Conservation (phyloP, 1,140 invertebrate species). For the Drosophila bocqueti region DNA sequence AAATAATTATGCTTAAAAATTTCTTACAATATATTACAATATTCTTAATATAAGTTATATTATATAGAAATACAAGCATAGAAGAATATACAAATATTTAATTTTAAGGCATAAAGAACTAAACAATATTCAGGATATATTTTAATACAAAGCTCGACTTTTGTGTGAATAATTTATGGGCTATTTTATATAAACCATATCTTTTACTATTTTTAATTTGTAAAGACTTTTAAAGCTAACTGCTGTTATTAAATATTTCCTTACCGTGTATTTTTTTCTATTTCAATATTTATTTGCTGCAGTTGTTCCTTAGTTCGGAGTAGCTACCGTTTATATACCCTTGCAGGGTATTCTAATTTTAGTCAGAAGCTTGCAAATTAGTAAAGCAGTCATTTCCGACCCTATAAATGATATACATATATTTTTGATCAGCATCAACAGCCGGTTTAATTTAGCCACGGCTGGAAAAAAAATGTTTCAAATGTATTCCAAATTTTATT, state of each 20-base stretch:
- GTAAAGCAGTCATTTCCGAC: no score
- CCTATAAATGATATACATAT: no score
- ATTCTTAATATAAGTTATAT: no score
- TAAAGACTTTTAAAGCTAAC: no score
- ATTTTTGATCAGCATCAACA: no score
- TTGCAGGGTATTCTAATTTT: no score
- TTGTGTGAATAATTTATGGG: background rate
- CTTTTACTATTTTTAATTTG: background rate
- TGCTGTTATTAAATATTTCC: background rate
- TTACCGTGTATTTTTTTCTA: slow-evolving; percentile 3
- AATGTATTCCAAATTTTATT: no score
- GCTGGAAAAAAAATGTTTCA: no score
- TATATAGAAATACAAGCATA: background rate
- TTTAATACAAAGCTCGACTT: no score
- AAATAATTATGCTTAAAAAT: background rate
- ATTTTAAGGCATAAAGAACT: background rate
- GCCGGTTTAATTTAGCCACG: no score
- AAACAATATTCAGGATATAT: background rate
- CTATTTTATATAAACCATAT: background rate
- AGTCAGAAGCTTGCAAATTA: no score
- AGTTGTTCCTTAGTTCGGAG: slow-evolving; percentile 14
- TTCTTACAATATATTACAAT: no score
- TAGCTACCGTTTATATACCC: slow-evolving; percentile 31
- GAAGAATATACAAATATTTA: background rate
- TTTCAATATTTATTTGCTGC: slow-evolving; percentile 28